phyloP scores from a whole-genome alignment of 2,113 vertebrate species.

The Limnothrissa miodon region DNA sequence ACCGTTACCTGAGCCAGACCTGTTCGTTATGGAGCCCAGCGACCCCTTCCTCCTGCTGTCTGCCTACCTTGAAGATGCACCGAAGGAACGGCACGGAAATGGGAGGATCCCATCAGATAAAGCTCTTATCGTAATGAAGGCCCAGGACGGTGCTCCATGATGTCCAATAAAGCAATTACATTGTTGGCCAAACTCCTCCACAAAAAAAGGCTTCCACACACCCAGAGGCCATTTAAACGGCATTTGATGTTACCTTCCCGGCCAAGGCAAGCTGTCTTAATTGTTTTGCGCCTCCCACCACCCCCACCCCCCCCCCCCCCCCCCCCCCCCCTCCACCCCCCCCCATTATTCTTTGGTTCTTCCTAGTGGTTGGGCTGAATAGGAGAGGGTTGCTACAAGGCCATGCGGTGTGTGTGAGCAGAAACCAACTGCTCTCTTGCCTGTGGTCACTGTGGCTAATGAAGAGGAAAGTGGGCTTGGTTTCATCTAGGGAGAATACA shows the following conservation, averaged over 20 bases:
- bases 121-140: conserved; percentile 50
- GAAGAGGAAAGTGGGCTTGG: not conserved
- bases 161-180: conserved; percentile 55
- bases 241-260: conserved; percentile 8
- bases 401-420: not conserved
- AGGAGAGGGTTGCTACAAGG: not conserved
- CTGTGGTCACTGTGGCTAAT: not conserved
- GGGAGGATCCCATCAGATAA: conserved; percentile 49
- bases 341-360: conserved; percentile 9
- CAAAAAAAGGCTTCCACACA: conserved; percentile 38
- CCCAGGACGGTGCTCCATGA: conserved; percentile 46
- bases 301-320: too few relatives aligned
- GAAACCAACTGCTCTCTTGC: not conserved
- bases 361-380: not conserved
- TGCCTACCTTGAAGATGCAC: conserved; percentile 15
- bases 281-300: not conserved
- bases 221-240: conserved; percentile 35
- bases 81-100: not conserved
- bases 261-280: conserved; percentile 5
- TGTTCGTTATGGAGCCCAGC: not conserved
- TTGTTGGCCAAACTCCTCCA: conserved; percentile 36
- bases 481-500: not conserved
- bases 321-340: not conserved
- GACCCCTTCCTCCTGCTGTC: not conserved
- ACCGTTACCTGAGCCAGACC: not conserved